phyloP scores from a whole-genome alignment of 2,888 invertebrate genomes.

The Altica lythri region DNA sequence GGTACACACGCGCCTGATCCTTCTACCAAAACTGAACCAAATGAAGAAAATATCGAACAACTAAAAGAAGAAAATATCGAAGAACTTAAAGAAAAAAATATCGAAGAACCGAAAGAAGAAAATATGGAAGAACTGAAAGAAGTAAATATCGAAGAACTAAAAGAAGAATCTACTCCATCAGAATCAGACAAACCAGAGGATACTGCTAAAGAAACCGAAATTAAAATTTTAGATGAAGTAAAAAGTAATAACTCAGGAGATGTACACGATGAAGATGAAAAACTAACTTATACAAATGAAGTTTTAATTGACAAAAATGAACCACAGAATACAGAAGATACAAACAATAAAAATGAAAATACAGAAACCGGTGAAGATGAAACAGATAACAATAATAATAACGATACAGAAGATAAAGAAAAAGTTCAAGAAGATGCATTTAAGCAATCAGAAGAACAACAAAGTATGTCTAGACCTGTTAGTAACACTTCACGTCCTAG shows the following conservation, averaged over 20 bases:
- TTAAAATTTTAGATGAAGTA: slow-evolving; percentile 26
- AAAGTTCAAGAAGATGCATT: slow-evolving; percentile 19
- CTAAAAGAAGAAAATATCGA: neutral
- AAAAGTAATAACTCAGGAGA: slow-evolving; percentile 6
- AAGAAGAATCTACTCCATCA: slow-evolving; percentile 20
- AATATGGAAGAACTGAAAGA: slow-evolving; percentile 21
- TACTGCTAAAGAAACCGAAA: neutral
- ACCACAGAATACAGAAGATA: slow-evolving; percentile 19
- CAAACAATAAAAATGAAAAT: slow-evolving; percentile 26
- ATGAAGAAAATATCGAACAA: slow-evolving; percentile 8
- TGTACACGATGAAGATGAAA: slow-evolving; percentile 1
- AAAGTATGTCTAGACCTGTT: slow-evolving; percentile 20
- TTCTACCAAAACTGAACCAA: too few relatives aligned
- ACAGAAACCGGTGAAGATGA: slow-evolving; percentile 14
- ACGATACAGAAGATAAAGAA: slow-evolving; percentile 34
- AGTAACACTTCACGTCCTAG: too few relatives aligned
- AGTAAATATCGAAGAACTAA: slow-evolving; percentile 2
- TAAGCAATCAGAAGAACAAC: slow-evolving; percentile 1
- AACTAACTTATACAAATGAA: neutral
- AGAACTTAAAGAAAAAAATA: neutral
- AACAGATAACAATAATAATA: slow-evolving; percentile 28
- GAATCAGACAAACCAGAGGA: slow-evolving; percentile 21
- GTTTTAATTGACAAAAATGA: neutral
- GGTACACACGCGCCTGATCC: too few relatives aligned
- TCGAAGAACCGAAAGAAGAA: slow-evolving; percentile 1